Percentiles rank a stretch among this genome's conserved stretches.
Evolutionary conservation across 2,113 vertebrate genomes (phyloP).

Genomic region (Ammodytes marinus): DNA sequence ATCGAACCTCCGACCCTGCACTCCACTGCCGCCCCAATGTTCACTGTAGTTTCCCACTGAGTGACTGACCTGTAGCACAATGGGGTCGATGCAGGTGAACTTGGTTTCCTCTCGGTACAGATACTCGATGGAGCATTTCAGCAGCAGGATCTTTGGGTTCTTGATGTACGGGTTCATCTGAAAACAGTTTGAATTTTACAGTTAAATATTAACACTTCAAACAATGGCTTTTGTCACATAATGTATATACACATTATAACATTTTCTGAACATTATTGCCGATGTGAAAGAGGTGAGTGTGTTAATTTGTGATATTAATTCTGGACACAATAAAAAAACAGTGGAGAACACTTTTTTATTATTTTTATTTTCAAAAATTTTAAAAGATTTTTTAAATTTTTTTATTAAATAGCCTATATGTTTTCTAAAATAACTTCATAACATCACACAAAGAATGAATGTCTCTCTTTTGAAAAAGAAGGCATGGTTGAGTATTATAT

Average conservation of each 20-base stretch:
- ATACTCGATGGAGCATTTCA: constrained; percentile 99
- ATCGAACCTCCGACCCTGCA: no score
- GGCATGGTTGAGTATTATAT: not conserved
- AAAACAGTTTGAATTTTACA: not conserved
- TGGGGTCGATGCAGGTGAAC: constrained; percentile 98
- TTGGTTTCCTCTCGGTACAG: constrained; percentile 98
- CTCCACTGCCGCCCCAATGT: no score
- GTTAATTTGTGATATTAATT: not conserved
- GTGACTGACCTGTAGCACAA: constrained; percentile 92
- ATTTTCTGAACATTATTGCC: not conserved
- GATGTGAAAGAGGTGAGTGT: not conserved
- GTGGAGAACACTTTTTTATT: no score
- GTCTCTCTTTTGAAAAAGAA: not conserved
- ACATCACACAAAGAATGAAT: no score
- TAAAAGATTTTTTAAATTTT: no score
- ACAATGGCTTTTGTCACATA: not conserved
- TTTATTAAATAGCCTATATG: no score
- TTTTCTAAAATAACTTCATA: no score
- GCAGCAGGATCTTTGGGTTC: constrained; percentile 96
- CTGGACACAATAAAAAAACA: not conserved
- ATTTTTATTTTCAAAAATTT: no score
- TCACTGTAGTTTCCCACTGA: not conserved
- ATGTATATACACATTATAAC: not conserved
- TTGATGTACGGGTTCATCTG: constrained; percentile 98
- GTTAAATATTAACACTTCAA: not conserved